phyloP scores from a whole-genome alignment of 2,797 vertebrate genomes.

The Urocyon cinereoargenteus region DNA sequence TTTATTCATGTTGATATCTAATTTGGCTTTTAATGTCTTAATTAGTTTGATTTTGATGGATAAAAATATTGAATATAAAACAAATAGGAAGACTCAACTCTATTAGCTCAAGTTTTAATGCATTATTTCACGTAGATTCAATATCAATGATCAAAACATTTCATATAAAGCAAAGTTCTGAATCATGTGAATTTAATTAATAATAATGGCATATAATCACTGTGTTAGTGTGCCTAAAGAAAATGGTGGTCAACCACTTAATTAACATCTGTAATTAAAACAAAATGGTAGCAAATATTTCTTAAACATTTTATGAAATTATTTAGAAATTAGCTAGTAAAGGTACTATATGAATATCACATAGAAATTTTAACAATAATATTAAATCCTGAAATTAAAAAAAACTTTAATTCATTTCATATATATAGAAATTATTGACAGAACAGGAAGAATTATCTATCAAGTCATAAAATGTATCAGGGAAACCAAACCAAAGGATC shows the following conservation, averaged over 20 bases:
- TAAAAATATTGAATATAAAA: slow-evolving; percentile 36
- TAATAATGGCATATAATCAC: background rate
- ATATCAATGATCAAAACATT: background rate
- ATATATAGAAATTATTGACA: background rate
- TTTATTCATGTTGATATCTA: slow-evolving; percentile 50
- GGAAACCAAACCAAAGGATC: background rate
- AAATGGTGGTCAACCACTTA: background rate
- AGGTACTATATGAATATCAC: background rate
- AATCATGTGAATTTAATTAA: background rate
- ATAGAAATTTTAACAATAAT: background rate
- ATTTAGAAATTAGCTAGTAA: slow-evolving; percentile 42
- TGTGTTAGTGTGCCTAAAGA: background rate
- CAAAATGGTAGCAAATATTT: background rate
- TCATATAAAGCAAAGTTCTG: background rate
- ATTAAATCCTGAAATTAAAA: background rate
- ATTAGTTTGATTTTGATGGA: slow-evolving; percentile 48
- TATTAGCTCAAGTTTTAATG: background rate
- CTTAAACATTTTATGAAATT: background rate
- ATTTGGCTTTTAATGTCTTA: slow-evolving; percentile 67
- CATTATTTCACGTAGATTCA: background rate
- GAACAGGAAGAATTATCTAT: background rate
- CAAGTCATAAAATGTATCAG: background rate
- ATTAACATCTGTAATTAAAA: slow-evolving; percentile 30
- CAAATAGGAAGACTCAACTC: background rate
- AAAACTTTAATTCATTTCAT: background rate